Percentiles rank a stretch among this genome's conserved stretches.
phyloP scores from a whole-genome alignment of 2,113 vertebrate genomes.

The human (Homo sapiens) region DNA sequence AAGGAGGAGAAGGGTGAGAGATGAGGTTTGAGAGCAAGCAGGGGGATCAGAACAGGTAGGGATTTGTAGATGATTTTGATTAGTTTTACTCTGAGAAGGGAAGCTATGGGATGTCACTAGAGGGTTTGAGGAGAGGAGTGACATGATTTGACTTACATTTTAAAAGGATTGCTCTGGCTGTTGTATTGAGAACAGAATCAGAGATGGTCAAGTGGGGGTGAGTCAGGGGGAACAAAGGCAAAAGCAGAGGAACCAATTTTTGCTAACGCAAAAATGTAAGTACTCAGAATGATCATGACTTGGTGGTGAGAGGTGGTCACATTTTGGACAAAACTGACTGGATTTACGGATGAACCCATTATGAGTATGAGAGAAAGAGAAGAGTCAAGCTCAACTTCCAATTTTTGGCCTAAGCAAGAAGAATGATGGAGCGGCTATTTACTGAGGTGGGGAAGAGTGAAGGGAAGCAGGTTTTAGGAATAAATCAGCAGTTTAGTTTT shows the following conservation, averaged over 20 bases:
- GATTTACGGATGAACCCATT: background rate
- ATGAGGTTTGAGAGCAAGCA: background rate
- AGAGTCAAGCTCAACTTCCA: background rate
- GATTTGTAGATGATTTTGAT: background rate
- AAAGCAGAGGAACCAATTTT: background rate
- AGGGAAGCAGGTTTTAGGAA: background rate
- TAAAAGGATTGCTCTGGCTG: background rate
- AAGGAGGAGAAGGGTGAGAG: background rate
- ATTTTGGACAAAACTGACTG: background rate
- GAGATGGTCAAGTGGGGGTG: background rate
- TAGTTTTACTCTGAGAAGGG: background rate
- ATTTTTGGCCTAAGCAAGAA: background rate
- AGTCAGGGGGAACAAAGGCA: background rate
- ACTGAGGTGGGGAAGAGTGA: background rate
- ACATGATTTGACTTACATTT: background rate
- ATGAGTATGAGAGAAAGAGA: background rate
- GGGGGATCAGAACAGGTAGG: background rate
- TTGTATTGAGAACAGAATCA: background rate
- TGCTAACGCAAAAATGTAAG: background rate
- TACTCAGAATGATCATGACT: background rate
- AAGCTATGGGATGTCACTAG: background rate
- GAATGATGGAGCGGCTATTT: background rate
- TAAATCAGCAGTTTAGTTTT: constrained; percentile 7
- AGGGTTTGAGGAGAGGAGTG: background rate
- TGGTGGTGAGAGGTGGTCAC: background rate